These are phyloP conservation scores for Dastarcus helophoroides DNA, from an alignment of 2,888 invertebrate genomes.

Conservation along the genomic window DNA sequence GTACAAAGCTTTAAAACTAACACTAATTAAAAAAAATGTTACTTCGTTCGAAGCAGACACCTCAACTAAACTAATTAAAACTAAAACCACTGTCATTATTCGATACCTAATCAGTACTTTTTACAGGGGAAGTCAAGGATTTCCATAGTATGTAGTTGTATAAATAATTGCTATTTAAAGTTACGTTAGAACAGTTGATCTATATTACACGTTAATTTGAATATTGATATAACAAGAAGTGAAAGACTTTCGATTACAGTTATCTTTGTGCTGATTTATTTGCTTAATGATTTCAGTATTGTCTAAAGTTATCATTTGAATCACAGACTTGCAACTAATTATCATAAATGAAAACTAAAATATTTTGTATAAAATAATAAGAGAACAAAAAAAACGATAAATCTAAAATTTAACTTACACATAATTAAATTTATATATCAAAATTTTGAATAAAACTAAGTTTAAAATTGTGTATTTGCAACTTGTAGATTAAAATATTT, in stretches of 20 bases:
- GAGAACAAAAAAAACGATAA: not conserved
- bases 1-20: slow-evolving; percentile 23
- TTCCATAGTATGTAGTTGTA: slow-evolving; percentile 7
- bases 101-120: slow-evolving; percentile 35
- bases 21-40: slow-evolving; percentile 7
- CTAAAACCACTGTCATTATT: slow-evolving; percentile 16
- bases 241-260: slow-evolving; percentile 19
- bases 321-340: slow-evolving; percentile 4
- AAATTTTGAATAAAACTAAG: too few species aligned
- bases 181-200: slow-evolving; percentile 18
- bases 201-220: slow-evolving; percentile 12
- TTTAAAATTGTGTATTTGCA: too few species aligned
- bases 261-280: slow-evolving; percentile 4
- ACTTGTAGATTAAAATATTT: too few species aligned
- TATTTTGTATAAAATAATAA: too few species aligned
- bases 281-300: not conserved
- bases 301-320: not conserved
- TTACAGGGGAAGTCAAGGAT: slow-evolving; percentile 27
- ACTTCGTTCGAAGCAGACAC: slow-evolving; percentile 12
- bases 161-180: slow-evolving; percentile 9
- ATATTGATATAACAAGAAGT: slow-evolving; percentile 18
- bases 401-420: too few species aligned
- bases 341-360: not conserved
- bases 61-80: slow-evolving; percentile 12
- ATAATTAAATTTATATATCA: too few species aligned